Evolutionary conservation across 2,888 invertebrate genomes (phyloP).

Genomic region (Drosophila incognita): DNA sequence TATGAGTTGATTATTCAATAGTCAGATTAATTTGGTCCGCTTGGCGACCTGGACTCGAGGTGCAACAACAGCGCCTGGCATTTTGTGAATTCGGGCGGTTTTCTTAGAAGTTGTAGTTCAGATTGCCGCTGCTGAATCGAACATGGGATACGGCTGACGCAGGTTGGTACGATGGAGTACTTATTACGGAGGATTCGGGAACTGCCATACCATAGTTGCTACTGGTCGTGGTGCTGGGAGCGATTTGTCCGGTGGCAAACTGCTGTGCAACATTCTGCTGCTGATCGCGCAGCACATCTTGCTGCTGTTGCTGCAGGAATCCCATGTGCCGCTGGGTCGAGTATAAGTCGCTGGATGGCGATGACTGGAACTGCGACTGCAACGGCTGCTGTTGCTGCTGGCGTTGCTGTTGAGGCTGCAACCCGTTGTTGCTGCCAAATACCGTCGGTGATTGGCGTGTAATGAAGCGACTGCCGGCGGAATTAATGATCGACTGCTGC

Average conservation of each 20-base stretch:
- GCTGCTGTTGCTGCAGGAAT: constrained; percentile 81
- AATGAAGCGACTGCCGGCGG: constrained; percentile 17
- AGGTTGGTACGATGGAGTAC: constrained; percentile 83
- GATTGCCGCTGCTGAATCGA: constrained; percentile 85
- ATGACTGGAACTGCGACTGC: constrained; percentile 17
- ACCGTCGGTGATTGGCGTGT: constrained; percentile 12
- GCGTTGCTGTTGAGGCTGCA: constrained; percentile 45
- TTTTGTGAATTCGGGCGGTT: background rate
- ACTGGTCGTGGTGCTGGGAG: constrained; percentile 50
- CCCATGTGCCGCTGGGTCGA: constrained; percentile 82
- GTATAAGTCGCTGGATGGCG: constrained; percentile 73
- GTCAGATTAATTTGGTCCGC: background rate
- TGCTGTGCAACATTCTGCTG: constrained; percentile 70
- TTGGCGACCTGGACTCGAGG: background rate
- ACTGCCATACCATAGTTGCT: constrained; percentile 61
- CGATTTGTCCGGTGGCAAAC: constrained; percentile 58
- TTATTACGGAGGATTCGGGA: constrained; percentile 61
- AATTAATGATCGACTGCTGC: background rate
- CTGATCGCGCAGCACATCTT: constrained; percentile 67
- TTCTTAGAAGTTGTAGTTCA: constrained; percentile 81
- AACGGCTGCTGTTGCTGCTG: constrained; percentile 12
- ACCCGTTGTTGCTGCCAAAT: constrained; percentile 51
- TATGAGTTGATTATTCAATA: background rate
- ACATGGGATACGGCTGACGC: constrained; percentile 86
- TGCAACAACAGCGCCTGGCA: constrained; percentile 7